Evolutionary conservation across 2,113 vertebrate species (phyloP).

Genomic region (Cisticola juncidis): DNA sequence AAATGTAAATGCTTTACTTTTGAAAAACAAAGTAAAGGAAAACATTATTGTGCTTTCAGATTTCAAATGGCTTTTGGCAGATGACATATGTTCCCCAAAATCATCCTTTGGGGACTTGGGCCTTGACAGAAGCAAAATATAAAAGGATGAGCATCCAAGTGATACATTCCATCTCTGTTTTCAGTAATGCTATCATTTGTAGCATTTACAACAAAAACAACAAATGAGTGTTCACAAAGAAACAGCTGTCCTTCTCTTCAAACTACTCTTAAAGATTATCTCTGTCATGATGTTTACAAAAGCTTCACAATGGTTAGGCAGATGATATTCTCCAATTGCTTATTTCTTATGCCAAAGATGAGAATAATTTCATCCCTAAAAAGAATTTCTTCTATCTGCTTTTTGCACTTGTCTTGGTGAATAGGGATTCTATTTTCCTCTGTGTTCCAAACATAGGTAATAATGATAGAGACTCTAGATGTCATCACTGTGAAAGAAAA

Average conservation of each 20-base stretch:
- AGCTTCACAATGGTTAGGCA: background rate
- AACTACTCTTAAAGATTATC: background rate
- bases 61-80: conserved; percentile 30
- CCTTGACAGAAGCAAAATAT: background rate
- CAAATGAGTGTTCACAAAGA: background rate
- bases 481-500: background rate
- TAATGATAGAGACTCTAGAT: background rate
- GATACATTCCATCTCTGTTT: background rate
- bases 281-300: background rate
- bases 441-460: background rate
- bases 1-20: background rate
- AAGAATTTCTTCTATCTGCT: background rate
- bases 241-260: conserved; percentile 21
- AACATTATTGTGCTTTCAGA: background rate
- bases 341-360: background rate
- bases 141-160: background rate
- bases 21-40: background rate
- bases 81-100: conserved; percentile 5
- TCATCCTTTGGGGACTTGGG: background rate
- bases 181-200: background rate
- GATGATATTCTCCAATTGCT: background rate
- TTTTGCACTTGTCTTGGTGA: background rate
- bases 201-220: background rate
- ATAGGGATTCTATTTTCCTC: background rate
- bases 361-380: background rate